phyloP scores from a whole-genome alignment of 2,888 invertebrate genomes.

The Pristionchus exspectatus region DNA sequence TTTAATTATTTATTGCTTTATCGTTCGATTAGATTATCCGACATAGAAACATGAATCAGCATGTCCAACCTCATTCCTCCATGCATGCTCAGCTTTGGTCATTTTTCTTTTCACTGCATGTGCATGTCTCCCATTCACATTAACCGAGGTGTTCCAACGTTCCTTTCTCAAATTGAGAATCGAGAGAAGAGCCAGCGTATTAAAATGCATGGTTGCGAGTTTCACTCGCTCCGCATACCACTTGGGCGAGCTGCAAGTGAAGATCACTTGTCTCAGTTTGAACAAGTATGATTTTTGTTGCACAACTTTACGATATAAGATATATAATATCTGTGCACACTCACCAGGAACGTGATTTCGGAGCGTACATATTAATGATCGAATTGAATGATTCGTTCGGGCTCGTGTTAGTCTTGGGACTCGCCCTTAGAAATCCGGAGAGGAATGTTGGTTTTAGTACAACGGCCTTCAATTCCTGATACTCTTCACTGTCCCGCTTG shows the following conservation, averaged over 20 bases:
- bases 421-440: background rate
- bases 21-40: background rate
- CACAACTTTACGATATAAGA: no score
- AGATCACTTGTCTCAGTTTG: no score
- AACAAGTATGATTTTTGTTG: no score
- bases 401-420: background rate
- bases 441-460: background rate
- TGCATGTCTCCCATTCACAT: background rate
- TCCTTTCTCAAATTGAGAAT: background rate
- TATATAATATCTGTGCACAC: background rate
- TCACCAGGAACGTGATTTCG: background rate
- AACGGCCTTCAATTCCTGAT: background rate
- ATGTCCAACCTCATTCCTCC: background rate
- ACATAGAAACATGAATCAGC: background rate
- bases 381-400: background rate
- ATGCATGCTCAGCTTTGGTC: background rate
- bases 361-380: background rate
- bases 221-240: background rate
- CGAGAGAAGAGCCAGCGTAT: background rate
- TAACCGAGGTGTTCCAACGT: background rate
- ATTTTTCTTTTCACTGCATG: background rate
- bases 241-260: background rate
- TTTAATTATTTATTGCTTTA: background rate
- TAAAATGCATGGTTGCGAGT: background rate
- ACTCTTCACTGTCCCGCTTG: background rate